These are phyloP conservation scores for Tragelaphus strepsiceros DNA, from an alignment of 2,113 vertebrate species.

Conservation along the genomic window DNA sequence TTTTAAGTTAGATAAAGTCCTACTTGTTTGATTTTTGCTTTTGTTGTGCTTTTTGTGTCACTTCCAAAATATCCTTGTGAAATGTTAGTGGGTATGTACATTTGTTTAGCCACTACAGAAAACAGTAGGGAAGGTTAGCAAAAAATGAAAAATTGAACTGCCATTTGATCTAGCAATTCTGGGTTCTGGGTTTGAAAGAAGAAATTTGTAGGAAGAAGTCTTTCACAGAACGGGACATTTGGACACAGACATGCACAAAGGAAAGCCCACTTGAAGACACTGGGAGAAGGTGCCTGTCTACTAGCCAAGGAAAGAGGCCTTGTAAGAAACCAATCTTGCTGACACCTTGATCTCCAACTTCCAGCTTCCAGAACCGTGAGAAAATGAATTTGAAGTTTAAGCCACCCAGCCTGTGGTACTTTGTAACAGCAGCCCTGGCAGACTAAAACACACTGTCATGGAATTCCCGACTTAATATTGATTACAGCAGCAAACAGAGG, in stretches of 20 bases:
- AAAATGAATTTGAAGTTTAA: not conserved
- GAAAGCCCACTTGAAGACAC: not conserved
- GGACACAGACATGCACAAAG: not conserved
- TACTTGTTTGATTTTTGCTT: not conserved
- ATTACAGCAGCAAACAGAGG: not conserved
- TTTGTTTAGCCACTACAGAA: not conserved
- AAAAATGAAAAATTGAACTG: not conserved
- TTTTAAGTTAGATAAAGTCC: not conserved
- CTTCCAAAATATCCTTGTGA: not conserved
- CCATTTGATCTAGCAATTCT: not conserved
- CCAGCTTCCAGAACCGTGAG: not conserved
- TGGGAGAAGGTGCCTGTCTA: not conserved
- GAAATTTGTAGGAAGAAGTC: not conserved
- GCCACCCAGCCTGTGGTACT: too few relatives aligned
- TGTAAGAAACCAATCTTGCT: not conserved
- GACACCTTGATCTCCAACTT: not conserved
- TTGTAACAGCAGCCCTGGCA: not conserved
- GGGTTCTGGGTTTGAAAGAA: not conserved
- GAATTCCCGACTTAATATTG: not conserved
- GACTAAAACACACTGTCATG: not conserved
- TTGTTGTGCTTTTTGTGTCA: not conserved
- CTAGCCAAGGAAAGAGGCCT: not conserved
- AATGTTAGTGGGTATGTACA: not conserved
- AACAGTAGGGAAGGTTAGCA: not conserved
- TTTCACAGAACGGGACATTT: not conserved